phyloP scores from a whole-genome alignment of 2,113 vertebrate genomes.

The Erythrocebus patas region DNA sequence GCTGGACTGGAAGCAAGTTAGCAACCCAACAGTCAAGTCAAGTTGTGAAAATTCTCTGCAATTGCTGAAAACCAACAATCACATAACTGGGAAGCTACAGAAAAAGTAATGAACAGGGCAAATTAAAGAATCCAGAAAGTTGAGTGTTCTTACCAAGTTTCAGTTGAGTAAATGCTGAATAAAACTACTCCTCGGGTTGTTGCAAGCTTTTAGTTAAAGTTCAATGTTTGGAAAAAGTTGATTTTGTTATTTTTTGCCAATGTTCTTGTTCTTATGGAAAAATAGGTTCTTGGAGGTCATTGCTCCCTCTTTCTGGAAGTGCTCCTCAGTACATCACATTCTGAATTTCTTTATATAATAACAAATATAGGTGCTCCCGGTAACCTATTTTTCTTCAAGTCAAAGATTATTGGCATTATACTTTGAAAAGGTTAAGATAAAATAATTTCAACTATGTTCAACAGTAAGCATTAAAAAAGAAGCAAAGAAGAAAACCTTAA shows the following conservation, averaged over 20 bases:
- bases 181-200: background rate
- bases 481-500: background rate
- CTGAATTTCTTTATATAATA: background rate
- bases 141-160: background rate
- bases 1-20: background rate
- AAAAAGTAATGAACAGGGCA: background rate
- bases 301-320: background rate
- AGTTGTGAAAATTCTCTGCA: background rate
- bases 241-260: background rate
- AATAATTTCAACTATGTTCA: constrained; percentile 28
- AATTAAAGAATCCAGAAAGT: background rate
- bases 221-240: background rate
- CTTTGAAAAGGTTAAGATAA: constrained; percentile 46
- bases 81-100: background rate
- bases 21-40: background rate
- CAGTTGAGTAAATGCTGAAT: background rate
- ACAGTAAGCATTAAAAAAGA: background rate
- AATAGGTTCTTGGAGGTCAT: background rate
- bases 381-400: background rate
- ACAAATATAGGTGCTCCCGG: background rate
- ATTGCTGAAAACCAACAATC: background rate
- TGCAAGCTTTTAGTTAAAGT: background rate
- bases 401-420: background rate
- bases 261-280: background rate
- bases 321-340: background rate